Evolutionary conservation across 2,113 vertebrate genomes (phyloP), one percentile per base, ranked within the genome.

Genomic region (Benitochromis conjunctus): DNA sequence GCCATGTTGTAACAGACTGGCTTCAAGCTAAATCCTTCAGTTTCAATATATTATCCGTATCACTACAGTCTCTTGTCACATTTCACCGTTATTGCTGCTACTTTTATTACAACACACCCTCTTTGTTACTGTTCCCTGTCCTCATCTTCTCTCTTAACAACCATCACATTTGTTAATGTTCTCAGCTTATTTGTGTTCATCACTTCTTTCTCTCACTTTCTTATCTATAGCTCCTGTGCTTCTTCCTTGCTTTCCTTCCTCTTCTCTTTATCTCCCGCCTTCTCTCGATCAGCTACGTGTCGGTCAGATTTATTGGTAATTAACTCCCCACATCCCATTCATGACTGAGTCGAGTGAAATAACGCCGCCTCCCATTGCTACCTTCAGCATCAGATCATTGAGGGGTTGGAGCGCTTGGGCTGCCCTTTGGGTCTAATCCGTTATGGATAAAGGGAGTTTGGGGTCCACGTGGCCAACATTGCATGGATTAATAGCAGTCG

Each of bases 221-320:
- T 87, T 57, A 80, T 87, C 69, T 29, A 36, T 48, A 34, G 55
- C 34, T 83, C 26, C 53, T 19, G 5, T 26, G 6, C 55, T 62
- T 71, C 64, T 69, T 57, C 16, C 38, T 10, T 19, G 34, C 60
- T 43, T 62, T 13, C 71, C 12, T 85, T 19, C 69, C 81, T 5
- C 34, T 13, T 36, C 69, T 64, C 80, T 24, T 48, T 58, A 29
- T 77, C 31, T 76, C 81, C 58, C 11, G 53, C 76, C 60, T 76
- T 79, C 76, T 87, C 54, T 56, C 51, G 4, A 74, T 88, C 34
- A 56, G 41, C 79, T 19, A 60, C 81, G 55, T 77, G 84, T 56
- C n/a, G 74, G 55, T 77, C 80, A 86, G 80, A 88, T 90, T 88
- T 93, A 92, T 92, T 86, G 87, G 82, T 94, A 91, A 95, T 96